These are phyloP conservation scores for Operophtera brumata DNA, from an alignment of 2,888 invertebrate genomes.

Conservation along the genomic window DNA sequence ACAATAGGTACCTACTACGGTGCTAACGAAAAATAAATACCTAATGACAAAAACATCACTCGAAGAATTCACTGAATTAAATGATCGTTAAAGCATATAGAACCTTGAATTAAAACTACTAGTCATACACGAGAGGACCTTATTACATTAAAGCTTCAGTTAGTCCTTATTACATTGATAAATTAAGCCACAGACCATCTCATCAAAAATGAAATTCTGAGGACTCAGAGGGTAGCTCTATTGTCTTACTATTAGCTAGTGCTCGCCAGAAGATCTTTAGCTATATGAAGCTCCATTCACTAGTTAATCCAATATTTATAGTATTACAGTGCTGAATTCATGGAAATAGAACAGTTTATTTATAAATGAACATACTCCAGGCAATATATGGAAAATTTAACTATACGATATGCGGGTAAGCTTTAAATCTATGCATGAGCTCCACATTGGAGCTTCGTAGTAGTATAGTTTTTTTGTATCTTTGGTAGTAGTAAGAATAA, in stretches of 20 bases:
- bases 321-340: constrained; percentile 5
- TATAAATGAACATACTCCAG: constrained; percentile 11
- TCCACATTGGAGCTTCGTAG: too few species aligned
- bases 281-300: constrained; percentile 3
- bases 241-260: constrained; percentile 4
- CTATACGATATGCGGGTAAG: background rate
- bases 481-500: too few species aligned
- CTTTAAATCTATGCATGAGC: background rate
- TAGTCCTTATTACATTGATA: too few species aligned
- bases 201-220: constrained; percentile 9
- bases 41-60: too few species aligned
- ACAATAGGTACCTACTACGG: too few species aligned
- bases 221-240: background rate
- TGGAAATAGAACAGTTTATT: constrained; percentile 6
- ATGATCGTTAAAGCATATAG: too few species aligned
- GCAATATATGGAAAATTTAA: constrained; percentile 4
- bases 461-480: too few species aligned
- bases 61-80: too few species aligned
- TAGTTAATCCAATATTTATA: constrained; percentile 2
- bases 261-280: constrained; percentile 3
- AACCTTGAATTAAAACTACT: too few species aligned
- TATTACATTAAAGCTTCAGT: too few species aligned
- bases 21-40: too few species aligned
- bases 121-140: too few species aligned
- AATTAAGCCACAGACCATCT: background rate